Percentiles rank a stretch among this genome's conserved stretches.
These are phyloP conservation scores for Camponotus pennsylvanicus DNA, from an alignment of 1,140 invertebrate species.

Conservation along the genomic window DNA sequence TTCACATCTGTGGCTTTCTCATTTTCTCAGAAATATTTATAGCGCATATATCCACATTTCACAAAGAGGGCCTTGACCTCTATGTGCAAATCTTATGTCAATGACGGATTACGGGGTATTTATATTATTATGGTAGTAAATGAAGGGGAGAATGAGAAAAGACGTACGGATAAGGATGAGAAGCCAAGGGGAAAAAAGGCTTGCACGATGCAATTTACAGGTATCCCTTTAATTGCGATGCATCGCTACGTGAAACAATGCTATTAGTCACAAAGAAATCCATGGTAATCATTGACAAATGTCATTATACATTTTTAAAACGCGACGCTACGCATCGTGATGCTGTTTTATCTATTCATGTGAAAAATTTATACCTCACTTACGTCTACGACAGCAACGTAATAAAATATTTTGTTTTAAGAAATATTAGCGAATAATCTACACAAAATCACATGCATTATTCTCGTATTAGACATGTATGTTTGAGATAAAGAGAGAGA, in stretches of 20 bases:
- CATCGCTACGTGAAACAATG: conserved; percentile 49
- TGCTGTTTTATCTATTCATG: not conserved
- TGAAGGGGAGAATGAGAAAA: conserved; percentile 65
- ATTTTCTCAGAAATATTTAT: conserved; percentile 63
- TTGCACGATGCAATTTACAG: conserved; percentile 77
- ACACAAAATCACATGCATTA: not conserved
- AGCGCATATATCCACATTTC: not conserved
- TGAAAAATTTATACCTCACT: not conserved
- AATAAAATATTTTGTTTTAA: not conserved
- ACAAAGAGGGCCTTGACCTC: conserved; percentile 65
- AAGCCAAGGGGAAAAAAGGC: conserved; percentile 55
- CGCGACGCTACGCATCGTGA: not conserved
- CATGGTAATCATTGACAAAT: not conserved
- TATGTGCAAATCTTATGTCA: not conserved
- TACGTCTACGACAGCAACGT: not conserved
- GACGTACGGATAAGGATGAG: conserved; percentile 28
- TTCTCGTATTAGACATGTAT: not conserved
- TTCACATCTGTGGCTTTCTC: conserved; percentile 52
- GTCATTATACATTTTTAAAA: conserved; percentile 12
- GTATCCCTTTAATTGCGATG: conserved; percentile 80
- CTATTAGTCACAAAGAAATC: not conserved
- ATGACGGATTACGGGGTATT: conserved; percentile 34
- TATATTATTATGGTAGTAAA: conserved; percentile 61
- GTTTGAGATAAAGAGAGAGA: not conserved
- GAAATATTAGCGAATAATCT: too few relatives aligned